Percentiles rank a stretch among this genome's conserved stretches.
These are phyloP conservation scores for Styela clava DNA, from an alignment of 23 tunicate genomes.

Conservation along the genomic window DNA sequence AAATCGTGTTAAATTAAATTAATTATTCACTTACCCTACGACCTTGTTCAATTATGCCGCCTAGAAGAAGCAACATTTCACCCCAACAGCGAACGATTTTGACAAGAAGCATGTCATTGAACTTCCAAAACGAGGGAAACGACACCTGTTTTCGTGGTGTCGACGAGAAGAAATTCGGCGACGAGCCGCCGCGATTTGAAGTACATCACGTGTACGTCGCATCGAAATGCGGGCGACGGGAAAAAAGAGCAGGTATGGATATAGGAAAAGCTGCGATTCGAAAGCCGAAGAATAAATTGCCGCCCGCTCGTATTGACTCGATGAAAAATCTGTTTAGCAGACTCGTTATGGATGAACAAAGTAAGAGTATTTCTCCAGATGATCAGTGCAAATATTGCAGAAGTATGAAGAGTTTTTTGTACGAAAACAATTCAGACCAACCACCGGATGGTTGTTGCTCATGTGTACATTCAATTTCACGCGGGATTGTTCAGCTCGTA, in stretches of 20 bases:
- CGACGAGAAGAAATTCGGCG: not conserved
- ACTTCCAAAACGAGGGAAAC: not conserved
- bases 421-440: not conserved
- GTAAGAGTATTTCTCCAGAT: not conserved
- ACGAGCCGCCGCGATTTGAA: not conserved
- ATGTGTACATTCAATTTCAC: not conserved
- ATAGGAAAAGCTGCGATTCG: not conserved
- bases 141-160: not conserved
- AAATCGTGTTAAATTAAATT: not conserved
- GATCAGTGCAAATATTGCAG: not conserved
- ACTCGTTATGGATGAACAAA: not conserved
- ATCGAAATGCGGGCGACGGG: not conserved
- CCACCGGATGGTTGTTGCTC: not conserved
- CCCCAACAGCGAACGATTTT: not conserved
- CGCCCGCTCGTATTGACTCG: not conserved
- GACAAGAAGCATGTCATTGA: not conserved
- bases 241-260: constrained; percentile 1
- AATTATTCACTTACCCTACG: not conserved
- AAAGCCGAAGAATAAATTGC: not conserved
- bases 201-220: not conserved
- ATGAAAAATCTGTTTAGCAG: not conserved
- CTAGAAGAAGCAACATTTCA: not conserved
- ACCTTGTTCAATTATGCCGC: not conserved
- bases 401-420: not conserved
- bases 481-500: not conserved